Evolutionary conservation across 2,797 vertebrate genomes (phyloP).

Genomic region (Petrocephalus schoutedeni): DNA sequence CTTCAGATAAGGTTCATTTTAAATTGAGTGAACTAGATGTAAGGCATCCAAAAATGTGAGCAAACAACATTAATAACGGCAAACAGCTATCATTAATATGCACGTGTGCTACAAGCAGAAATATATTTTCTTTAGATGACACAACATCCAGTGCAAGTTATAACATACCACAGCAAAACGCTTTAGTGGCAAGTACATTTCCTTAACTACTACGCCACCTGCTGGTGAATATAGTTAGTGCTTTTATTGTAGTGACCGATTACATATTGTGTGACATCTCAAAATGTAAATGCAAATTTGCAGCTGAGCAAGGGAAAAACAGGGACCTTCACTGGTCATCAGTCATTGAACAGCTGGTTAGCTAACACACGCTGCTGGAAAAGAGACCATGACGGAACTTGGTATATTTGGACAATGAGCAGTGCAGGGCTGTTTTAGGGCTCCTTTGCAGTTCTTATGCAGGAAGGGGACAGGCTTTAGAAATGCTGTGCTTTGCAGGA

Average conservation of each 20-base stretch:
- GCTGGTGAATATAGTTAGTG: not conserved
- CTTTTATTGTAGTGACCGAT: not conserved
- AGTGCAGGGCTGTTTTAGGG: not conserved
- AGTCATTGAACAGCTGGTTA: not conserved
- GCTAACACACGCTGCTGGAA: not conserved
- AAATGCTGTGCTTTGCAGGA: not conserved
- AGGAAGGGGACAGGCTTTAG: not conserved
- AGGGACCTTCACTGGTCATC: not conserved
- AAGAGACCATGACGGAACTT: not conserved
- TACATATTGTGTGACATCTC: not conserved
- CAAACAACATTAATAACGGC: not conserved
- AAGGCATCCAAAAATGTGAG: not conserved
- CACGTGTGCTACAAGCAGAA: not conserved
- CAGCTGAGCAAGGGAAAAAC: not conserved
- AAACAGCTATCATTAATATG: not conserved
- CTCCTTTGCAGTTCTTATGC: not conserved
- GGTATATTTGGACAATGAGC: not conserved
- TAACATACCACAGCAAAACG: not conserved
- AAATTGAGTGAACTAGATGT: not conserved
- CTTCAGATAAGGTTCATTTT: conserved; percentile 4
- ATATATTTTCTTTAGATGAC: not conserved
- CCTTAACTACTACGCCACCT: not conserved
- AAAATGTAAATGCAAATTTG: not conserved
- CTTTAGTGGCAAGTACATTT: not conserved
- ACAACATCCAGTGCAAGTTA: not conserved